Evolutionary conservation across 2,797 vertebrate species (phyloP).

Genomic region (Myripristis murdjan): DNA sequence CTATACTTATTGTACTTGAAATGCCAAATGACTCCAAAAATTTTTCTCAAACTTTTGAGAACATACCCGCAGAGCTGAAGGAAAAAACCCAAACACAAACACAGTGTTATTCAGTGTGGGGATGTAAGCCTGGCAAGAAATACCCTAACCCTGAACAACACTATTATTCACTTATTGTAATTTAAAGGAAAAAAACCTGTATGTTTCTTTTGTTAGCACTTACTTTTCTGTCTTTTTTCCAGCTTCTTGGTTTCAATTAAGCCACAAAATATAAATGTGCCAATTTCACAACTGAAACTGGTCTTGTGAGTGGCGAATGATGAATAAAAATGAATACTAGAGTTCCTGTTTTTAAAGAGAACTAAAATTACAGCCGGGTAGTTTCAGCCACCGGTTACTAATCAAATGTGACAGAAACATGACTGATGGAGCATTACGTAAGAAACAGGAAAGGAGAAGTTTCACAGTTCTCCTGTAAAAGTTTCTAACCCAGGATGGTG

Average conservation of each 20-base stretch:
- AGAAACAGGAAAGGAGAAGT: no score
- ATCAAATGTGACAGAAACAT: neutral
- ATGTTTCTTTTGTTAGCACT: neutral
- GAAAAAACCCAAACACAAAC: slow-evolving; percentile 1
- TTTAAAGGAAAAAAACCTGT: no score
- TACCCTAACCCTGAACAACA: no score
- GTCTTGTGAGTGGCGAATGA: slow-evolving; percentile 6
- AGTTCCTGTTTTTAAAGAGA: slow-evolving; percentile 22
- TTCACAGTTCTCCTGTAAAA: neutral
- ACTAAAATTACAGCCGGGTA: slow-evolving; percentile 12
- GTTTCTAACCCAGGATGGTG: neutral
- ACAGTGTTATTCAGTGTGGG: neutral
- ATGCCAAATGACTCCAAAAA: slow-evolving; percentile 30
- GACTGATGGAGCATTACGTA: neutral
- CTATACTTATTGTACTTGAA: neutral
- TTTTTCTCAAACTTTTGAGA: neutral
- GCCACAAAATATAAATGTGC: no score
- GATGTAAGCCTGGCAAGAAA: no score
- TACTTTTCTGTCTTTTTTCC: no score
- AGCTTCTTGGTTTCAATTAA: no score
- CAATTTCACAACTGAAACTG: no score
- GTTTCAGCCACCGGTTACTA: neutral
- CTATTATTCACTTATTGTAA: no score
- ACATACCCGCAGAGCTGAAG: neutral
- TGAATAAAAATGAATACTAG: neutral